These are phyloP conservation scores for Xanthorhoe designata DNA, from an alignment of 2,888 invertebrate genomes.

Conservation along the genomic window DNA sequence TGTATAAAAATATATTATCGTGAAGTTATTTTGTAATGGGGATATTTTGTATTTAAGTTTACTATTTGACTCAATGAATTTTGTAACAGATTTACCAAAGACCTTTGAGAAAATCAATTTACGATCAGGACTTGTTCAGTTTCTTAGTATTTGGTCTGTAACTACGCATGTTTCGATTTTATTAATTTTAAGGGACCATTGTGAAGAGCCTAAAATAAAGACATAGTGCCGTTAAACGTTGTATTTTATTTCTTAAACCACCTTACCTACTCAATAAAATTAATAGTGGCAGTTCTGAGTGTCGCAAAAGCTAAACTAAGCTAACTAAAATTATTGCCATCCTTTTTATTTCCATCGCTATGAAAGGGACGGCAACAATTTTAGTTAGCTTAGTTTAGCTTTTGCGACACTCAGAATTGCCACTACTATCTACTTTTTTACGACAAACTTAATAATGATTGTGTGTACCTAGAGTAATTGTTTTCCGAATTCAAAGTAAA, in stretches of 20 bases:
- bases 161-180: slow-evolving; percentile 47
- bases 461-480: neutral
- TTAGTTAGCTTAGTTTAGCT: too few species aligned
- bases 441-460: neutral
- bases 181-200: slow-evolving; percentile 62
- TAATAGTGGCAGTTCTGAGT: neutral
- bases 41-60: slow-evolving; percentile 44
- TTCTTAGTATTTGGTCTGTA: slow-evolving; percentile 30
- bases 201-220: slow-evolving; percentile 66
- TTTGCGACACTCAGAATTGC: too few species aligned
- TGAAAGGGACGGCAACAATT: too few species aligned
- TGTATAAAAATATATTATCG: slow-evolving; percentile 63
- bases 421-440: neutral
- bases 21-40: slow-evolving; percentile 52
- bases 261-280: neutral
- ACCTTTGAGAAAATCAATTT: slow-evolving; percentile 47
- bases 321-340: too few species aligned
- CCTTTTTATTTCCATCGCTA: too few species aligned
- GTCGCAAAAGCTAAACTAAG: too few species aligned
- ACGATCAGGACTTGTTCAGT: slow-evolving; percentile 22
- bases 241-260: slow-evolving; percentile 44
- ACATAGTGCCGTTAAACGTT: slow-evolving; percentile 60
- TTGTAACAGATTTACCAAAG: slow-evolving; percentile 56
- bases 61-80: slow-evolving; percentile 41
- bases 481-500: neutral